phyloP scores from a whole-genome alignment of 1,140 invertebrate genomes.

The Conus ventricosus region DNA sequence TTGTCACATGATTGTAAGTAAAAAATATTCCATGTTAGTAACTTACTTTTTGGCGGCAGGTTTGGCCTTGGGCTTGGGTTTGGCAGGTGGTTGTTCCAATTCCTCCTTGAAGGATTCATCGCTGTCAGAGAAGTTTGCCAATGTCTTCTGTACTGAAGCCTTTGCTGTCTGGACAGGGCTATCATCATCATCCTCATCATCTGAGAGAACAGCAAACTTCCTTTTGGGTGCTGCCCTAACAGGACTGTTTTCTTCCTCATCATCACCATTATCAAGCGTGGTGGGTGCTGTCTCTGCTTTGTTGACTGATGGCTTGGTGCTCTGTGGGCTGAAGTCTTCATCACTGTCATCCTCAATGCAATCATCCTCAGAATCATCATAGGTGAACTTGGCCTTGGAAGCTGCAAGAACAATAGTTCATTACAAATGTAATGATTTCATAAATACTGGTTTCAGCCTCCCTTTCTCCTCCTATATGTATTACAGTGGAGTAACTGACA shows the following conservation, averaged over 20 bases:
- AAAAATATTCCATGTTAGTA: not conserved
- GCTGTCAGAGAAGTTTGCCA: conserved; percentile 16
- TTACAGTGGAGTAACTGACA: no score
- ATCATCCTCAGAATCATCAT: conserved; percentile 47
- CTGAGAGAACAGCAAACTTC: not conserved
- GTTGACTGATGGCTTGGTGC: conserved; percentile 4
- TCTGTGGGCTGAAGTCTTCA: conserved; percentile 23
- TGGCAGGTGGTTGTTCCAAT: conserved; percentile 22
- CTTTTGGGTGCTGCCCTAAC: not conserved
- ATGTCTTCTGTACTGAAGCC: not conserved
- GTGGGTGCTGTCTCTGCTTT: not conserved
- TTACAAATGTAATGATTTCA: no score
- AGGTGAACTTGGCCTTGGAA: conserved; percentile 52
- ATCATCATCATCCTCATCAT: conserved; percentile 16
- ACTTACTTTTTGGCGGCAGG: conserved; percentile 19
- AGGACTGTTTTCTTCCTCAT: conserved; percentile 17
- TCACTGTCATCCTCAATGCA: conserved; percentile 19
- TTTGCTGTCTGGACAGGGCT: conserved; percentile 21
- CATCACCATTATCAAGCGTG: not conserved
- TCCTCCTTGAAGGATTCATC: conserved; percentile 26
- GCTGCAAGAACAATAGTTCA: conserved; percentile 38
- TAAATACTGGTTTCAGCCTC: no score
- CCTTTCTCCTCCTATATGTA: no score
- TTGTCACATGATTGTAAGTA: not conserved
- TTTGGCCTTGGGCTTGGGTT: conserved; percentile 31